Evolutionary conservation across 2,797 vertebrate species (phyloP).

Genomic region (Dipus sagitta): DNA sequence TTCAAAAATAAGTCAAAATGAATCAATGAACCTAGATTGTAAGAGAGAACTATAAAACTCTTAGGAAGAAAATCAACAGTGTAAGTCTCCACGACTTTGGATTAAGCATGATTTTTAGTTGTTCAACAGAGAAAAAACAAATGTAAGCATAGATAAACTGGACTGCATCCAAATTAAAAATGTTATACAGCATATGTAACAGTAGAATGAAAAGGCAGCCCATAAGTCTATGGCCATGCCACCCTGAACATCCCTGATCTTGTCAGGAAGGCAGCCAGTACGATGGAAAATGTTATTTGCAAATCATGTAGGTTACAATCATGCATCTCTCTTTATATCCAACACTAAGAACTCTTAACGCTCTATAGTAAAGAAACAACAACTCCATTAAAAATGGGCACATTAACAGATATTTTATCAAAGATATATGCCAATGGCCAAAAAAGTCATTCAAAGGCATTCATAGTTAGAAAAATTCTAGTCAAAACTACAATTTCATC

Average conservation of each 20-base stretch:
- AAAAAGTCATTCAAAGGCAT: background rate
- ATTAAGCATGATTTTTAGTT: background rate
- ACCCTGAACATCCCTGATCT: too few species aligned
- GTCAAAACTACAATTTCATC: conserved; percentile 10
- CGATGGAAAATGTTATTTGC: background rate
- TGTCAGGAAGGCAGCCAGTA: background rate
- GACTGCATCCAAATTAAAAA: conserved; percentile 34
- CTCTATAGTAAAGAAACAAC: background rate
- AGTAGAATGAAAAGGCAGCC: background rate
- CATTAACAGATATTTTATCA: background rate
- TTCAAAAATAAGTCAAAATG: conserved; percentile 42
- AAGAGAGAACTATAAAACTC: conserved; percentile 29
- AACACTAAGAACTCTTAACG: background rate
- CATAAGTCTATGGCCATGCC: too few species aligned
- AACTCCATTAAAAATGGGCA: conserved; percentile 4
- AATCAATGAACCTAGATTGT: conserved; percentile 36
- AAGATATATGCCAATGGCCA: background rate
- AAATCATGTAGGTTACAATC: background rate
- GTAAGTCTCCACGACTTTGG: background rate
- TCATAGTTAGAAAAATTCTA: conserved; percentile 41
- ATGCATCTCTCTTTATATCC: too few species aligned
- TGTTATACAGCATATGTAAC: background rate
- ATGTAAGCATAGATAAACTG: conserved; percentile 8
- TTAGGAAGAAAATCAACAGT: background rate
- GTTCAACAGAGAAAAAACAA: conserved; percentile 5